Evolutionary conservation across 2,888 invertebrate genomes (phyloP), one percentile per base, ranked within the genome.

Genomic region (Phyllotreta cruciferae): DNA sequence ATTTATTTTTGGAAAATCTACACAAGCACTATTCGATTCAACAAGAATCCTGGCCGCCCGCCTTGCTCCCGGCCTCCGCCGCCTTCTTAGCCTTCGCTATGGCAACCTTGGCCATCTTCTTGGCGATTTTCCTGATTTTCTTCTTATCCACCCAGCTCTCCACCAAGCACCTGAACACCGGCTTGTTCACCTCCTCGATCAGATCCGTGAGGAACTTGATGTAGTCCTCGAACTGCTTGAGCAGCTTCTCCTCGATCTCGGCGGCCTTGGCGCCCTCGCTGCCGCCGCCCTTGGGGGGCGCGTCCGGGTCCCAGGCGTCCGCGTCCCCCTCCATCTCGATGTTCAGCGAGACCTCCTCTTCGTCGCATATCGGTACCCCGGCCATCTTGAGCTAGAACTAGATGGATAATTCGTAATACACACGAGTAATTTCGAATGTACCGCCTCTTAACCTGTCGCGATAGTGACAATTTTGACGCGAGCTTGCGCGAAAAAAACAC

Each of bases 261-360:
- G 35, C n/a, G 1, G 7, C 11, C 7, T 8, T 9, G 10, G 10
- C 10, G 6, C 6, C 11, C 1, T 11, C 35, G 49, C 35, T 11
- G 13, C 14, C 14, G 7, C 8, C 49, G 11, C 49, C 49, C 14
- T 49, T 49, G 6, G 49, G 49, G 35, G 35, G 9, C 3, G 35
- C 49, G 35, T 49, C 49, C 7, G 35, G 10, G n/a, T 49, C 11
- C 49, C 49, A 49, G 6, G 34, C 35, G 6, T 34, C 49, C 4
- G 49, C n/a, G 36, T 35, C 35, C 4, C 49, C 49, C 7, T 6
- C 14, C 49, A 49, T 35, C 36, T 49, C 49, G 6, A 49, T 49
- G 11, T 49, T 35, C 7, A 49, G 35, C 6, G 49, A 49, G 9
- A 36, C 49, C 11, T 49, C 49, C 3, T 24, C 24, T 24, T 24